These are phyloP conservation scores for Catocala fraxini DNA, from an alignment of 2,888 invertebrate genomes.

Conservation along the genomic window DNA sequence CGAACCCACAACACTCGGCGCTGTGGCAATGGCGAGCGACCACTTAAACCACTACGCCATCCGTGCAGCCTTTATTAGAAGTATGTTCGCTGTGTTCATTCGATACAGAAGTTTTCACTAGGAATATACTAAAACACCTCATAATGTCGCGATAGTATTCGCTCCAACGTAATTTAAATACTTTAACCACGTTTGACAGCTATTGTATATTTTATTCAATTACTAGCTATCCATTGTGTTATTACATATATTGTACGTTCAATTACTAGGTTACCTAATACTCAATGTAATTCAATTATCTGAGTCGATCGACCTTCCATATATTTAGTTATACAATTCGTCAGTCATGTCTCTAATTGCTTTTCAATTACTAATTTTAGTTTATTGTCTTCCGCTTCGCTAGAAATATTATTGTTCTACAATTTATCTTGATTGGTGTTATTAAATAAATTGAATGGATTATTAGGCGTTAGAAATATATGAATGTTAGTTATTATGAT, in stretches of 20 bases:
- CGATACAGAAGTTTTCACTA: no score
- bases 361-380: slow-evolving; percentile 23
- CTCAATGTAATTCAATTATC: slow-evolving; percentile 10
- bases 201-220: no score
- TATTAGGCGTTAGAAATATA: not conserved
- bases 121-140: no score
- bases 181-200: no score
- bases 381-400: slow-evolving; percentile 19
- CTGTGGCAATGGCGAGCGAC: no score
- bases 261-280: slow-evolving; percentile 6
- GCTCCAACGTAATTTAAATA: no score
- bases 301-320: slow-evolving; percentile 1
- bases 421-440: slow-evolving; percentile 23
- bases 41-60: no score
- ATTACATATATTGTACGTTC: not conserved
- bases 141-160: no score
- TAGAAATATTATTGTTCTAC: slow-evolving; percentile 20
- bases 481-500: not conserved
- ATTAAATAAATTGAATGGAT: slow-evolving; percentile 13
- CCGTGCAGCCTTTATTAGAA: no score
- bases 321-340: slow-evolving; percentile 14
- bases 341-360: slow-evolving; percentile 26
- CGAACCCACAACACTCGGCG: no score
- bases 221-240: not conserved
- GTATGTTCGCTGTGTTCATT: no score